Evolutionary conservation across 2,888 invertebrate species (phyloP).

Genomic region (Lucinisca nassula): DNA sequence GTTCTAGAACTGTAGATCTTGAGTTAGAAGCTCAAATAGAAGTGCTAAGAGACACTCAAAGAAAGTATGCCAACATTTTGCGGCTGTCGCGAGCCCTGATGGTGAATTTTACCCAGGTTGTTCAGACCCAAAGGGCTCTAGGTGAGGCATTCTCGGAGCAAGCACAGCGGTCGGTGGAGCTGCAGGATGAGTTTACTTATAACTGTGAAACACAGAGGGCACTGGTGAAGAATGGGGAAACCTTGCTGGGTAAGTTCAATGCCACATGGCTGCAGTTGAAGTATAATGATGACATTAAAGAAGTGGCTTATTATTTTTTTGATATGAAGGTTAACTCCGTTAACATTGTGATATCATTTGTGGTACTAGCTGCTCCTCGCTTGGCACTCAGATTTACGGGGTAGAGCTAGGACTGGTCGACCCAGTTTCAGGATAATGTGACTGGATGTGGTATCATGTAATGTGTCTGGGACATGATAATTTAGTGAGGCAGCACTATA

Average conservation of each 20-base stretch:
- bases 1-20: slow-evolving; percentile 89
- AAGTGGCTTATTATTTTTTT: no score
- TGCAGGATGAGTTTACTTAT: slow-evolving; percentile 97
- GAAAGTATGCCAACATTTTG: slow-evolving; percentile 94
- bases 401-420: no score
- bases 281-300: no score
- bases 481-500: no score
- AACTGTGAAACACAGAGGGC: slow-evolving; percentile 98
- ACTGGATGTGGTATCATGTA: no score
- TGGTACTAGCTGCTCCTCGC: no score
- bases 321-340: no score
- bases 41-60: slow-evolving; percentile 96
- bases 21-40: slow-evolving; percentile 98
- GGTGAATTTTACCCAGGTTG: slow-evolving; percentile 96
- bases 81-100: slow-evolving; percentile 95
- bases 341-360: no score
- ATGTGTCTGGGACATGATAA: no score
- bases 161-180: slow-evolving; percentile 98
- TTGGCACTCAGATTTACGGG: no score
- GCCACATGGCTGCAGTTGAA: no score
- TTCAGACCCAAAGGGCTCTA: slow-evolving; percentile 95
- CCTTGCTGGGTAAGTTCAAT: slow-evolving; percentile 91
- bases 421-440: no score
- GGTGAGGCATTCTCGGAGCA: slow-evolving; percentile 97
- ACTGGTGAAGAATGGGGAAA: slow-evolving; percentile 97